Evolutionary conservation across 2,888 invertebrate species (phyloP), one percentile per base, ranked within the genome.

Genomic region (Stenotaenia linearis): DNA sequence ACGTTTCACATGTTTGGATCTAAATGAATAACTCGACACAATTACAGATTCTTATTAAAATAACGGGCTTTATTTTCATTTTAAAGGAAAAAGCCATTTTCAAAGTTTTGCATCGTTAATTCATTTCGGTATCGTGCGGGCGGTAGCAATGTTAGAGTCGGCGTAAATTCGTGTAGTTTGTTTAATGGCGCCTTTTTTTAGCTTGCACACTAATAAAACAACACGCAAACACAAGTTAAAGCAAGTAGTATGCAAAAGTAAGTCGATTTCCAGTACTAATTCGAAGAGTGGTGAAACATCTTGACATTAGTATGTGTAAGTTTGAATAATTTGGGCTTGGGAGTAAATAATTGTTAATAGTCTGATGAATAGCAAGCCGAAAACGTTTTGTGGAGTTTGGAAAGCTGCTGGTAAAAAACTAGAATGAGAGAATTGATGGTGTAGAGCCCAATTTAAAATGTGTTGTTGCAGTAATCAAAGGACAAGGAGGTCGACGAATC

Each of bases 391-490:
- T 61, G 61, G 61, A 23, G 69, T 69, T 69, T 69, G 69, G 25
- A 69, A 25, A 25, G 69, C 69, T 25, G 69, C 69, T 69, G 69
- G 69, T 69, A 69, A 69, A 69, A 69, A 1, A 28, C 1, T 10
- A 28, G 25, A 6, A 25, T 28, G 69, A 69, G 10, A 28, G 69
- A 69, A 69, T 18, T 50, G 50, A 69, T 69, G 69, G 69, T 69
- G 69, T 69, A 69, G 69, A 69, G 69, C 69, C 69, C 10, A 69
- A 69, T 75, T 32, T 75, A 37, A 75, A 32, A 75, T 75, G 76
- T 75, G 76, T 75, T 75, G 37, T 75, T 75, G 37, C 76, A 75
- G 76, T 37, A 75, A 75, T 37, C 76, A 75, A 75, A 75, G 76
- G 35, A 9, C 76, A 37, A 28, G 76, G 32, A 32, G 76, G 37